These are phyloP conservation scores for Spialia ferax DNA, from an alignment of 2,888 invertebrate genomes.

Conservation along the genomic window DNA sequence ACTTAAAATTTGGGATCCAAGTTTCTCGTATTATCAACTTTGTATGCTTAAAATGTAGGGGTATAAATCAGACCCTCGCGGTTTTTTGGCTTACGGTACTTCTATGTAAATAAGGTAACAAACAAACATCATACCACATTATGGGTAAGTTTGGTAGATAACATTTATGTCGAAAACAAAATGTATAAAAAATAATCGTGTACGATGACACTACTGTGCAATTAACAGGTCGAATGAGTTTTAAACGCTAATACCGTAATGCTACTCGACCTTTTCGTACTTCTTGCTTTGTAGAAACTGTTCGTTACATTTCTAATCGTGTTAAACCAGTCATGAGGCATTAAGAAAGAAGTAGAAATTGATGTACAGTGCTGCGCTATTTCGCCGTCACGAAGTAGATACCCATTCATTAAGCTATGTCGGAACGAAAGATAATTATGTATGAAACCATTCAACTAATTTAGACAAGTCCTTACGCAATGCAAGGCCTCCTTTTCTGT, in stretches of 20 bases:
- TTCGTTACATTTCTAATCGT: constrained; percentile 22
- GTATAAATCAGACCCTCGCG: background rate
- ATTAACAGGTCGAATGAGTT: background rate
- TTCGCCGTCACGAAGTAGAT: constrained; percentile 43
- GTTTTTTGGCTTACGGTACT: background rate
- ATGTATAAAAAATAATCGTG: too few species aligned
- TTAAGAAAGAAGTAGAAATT: constrained; percentile 32
- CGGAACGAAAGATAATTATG: constrained; percentile 43
- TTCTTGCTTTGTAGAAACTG: background rate
- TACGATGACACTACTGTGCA: background rate
- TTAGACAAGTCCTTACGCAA: constrained; percentile 38
- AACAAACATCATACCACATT: too few species aligned
- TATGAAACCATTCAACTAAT: constrained; percentile 44
- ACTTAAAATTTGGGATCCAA: background rate
- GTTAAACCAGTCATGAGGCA: constrained; percentile 15
- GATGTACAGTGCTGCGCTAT: constrained; percentile 40
- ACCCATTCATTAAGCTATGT: constrained; percentile 44
- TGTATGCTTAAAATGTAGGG: background rate
- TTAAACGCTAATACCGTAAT: background rate
- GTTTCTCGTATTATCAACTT: background rate
- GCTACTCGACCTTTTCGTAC: too few species aligned
- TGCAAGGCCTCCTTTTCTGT: constrained; percentile 35
- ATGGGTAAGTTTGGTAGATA: too few species aligned
- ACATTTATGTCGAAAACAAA: too few species aligned
- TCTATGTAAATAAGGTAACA: background rate